A percentile compares a stretch with the other conserved stretches of the same genome.
Evolutionary conservation across 2,888 invertebrate genomes (phyloP).

Genomic region (Drosophila gaucha): DNA sequence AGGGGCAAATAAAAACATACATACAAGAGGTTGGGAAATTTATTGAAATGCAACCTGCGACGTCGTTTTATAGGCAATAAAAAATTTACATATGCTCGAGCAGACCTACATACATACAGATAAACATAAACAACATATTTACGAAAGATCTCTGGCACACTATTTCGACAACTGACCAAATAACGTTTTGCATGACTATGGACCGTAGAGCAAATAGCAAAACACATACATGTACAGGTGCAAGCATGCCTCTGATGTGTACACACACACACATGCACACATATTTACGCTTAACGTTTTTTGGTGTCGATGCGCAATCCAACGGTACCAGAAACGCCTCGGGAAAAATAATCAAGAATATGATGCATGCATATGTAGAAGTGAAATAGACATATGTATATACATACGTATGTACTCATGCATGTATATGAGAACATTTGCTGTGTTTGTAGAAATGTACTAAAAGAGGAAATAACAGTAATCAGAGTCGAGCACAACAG

Average conservation of each 20-base stretch:
- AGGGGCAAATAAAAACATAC: slow-evolving; percentile 30
- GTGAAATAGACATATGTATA: slow-evolving; percentile 2
- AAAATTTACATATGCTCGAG: slow-evolving; percentile 49
- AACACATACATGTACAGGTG: slow-evolving; percentile 27
- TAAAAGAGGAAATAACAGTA: slow-evolving; percentile 15
- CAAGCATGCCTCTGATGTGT: no score
- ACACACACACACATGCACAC: slow-evolving; percentile 1
- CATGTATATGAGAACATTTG: not conserved
- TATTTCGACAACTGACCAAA: slow-evolving; percentile 62
- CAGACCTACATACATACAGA: not conserved
- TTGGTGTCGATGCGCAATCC: slow-evolving; percentile 48
- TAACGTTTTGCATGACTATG: slow-evolving; percentile 60
- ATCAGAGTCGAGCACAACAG: slow-evolving; percentile 8
- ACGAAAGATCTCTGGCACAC: slow-evolving; percentile 43
- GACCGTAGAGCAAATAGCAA: slow-evolving; percentile 68
- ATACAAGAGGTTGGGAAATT: slow-evolving; percentile 35
- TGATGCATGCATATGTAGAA: slow-evolving; percentile 15
- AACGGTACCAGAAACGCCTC: slow-evolving; percentile 58
- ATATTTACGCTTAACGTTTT: slow-evolving; percentile 18
- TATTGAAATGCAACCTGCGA: slow-evolving; percentile 59
- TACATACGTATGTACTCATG: slow-evolving; percentile 1
- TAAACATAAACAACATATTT: slow-evolving; percentile 17
- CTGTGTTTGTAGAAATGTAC: slow-evolving; percentile 5
- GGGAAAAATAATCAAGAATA: slow-evolving; percentile 58
- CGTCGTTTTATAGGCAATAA: slow-evolving; percentile 53